Evolutionary conservation across 1,140 invertebrate genomes (phyloP).

Genomic region (Parasteatoda tepidariorum): DNA sequence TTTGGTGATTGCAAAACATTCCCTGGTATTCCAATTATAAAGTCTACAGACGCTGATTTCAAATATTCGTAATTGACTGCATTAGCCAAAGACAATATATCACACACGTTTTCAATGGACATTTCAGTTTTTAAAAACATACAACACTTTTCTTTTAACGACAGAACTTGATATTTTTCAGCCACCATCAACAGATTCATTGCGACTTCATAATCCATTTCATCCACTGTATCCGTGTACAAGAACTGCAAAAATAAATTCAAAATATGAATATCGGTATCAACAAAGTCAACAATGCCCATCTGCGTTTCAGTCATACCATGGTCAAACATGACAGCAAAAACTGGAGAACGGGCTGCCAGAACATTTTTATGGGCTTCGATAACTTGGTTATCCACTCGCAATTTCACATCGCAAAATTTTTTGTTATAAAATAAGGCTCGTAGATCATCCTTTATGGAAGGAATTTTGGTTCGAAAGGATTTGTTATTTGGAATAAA

Average conservation of each 20-base stretch:
- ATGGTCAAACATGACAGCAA: not conserved
- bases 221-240: not conserved
- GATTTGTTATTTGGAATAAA: too few relatives aligned
- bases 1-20: not conserved
- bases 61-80: not conserved
- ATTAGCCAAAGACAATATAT: not conserved
- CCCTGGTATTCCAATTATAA: too few relatives aligned
- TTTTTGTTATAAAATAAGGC: not conserved
- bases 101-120: not conserved
- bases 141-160: not conserved
- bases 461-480: too few relatives aligned
- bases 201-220: not conserved
- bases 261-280: not conserved
- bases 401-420: not conserved
- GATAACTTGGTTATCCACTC: not conserved
- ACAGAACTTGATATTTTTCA: not conserved
- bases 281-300: too few relatives aligned
- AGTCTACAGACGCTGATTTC: not conserved
- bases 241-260: not conserved
- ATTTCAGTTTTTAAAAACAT: not conserved
- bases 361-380: not conserved
- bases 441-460: not conserved
- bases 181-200: not conserved
- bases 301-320: not conserved
- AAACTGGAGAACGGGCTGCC: not conserved